Base-by-base conservation (phyloP, 2,797 vertebrate genomes). In the Aratinga solstitialis region DNA sequence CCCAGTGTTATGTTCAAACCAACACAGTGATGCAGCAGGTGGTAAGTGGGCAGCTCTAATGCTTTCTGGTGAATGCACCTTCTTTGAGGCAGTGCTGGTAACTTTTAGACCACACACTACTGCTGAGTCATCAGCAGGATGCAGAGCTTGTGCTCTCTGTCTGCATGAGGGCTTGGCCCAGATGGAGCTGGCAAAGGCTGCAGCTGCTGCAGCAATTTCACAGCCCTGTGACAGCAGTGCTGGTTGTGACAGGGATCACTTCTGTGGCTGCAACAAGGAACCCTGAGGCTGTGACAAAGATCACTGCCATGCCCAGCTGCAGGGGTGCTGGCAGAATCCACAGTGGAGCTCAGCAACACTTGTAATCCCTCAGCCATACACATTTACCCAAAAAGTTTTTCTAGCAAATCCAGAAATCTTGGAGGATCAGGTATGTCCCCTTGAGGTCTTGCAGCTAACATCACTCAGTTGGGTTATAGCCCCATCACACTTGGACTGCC, bases 141-240 rank as follows among this genome's bases (percentile, higher is more conserved):
- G 4, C 42, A 77, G 65, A 83, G 51, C 42, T 42, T 27, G 34
- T 38, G 45, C 67, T 89, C 53, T 45, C 40, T 38, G 12, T 7
- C 40, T 4, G 3, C 1, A 0, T 0, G 12, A 14, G 38, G 23
- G 4, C 50, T 34, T 34, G 38, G 45, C 61, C 38, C 22, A 45
- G 47, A 17, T 5, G 42, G 74, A 89, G 48, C 58, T 29, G 62
- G 71, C 67, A 3, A 4, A 22, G 9, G 53, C 45, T 73, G 66
- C 1, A 5, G 74, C 42, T 50, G 56, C 69, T 0, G 0, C 0
- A 0, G 24, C 47, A n/a, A 58, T 53, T 73, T 58, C 8, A 4
- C 67, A 69, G 47, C 29, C 5, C 43, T 5, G 48, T 53, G 48
- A 69, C 34, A 89, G 62, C 62, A 53, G 62, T 0, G 0, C 43